Conservation (phyloP, 2,113 vertebrate genomes). For the Alligator mississippiensis region DNA sequence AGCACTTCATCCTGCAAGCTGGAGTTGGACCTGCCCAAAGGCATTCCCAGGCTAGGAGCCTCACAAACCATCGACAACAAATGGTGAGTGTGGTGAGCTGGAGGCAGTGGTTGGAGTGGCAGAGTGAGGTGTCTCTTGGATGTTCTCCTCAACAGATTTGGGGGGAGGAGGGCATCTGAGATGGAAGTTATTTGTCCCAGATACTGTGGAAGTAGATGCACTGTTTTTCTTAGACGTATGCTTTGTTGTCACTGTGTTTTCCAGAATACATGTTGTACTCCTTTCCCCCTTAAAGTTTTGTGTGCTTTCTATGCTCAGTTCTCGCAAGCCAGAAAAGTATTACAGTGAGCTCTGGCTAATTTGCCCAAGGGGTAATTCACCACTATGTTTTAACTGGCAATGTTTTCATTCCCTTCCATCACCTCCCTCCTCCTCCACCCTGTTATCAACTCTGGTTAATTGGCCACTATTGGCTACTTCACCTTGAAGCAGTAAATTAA, state of each 20-base stretch:
- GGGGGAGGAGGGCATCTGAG: background rate
- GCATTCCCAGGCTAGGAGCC: background rate
- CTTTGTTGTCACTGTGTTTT: background rate
- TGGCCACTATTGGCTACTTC: too few species aligned
- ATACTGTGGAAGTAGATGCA: rapidly evolving
- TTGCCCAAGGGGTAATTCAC: too few species aligned
- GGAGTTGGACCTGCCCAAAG: rapidly evolving
- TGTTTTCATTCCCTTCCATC: too few species aligned
- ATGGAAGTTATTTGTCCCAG: too few species aligned
- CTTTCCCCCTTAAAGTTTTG: background rate
- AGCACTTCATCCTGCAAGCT: rapidly evolving
- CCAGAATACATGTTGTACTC: background rate
- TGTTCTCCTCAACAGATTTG: background rate
- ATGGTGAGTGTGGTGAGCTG: rapidly evolving
- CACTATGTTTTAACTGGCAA: too few species aligned
- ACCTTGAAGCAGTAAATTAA: too few species aligned
- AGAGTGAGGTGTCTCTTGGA: background rate
- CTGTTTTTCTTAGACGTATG: background rate
- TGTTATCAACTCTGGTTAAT: too few species aligned
- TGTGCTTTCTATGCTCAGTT: background rate
- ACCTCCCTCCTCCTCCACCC: too few species aligned
- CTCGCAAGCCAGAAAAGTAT: background rate
- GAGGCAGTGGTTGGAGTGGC: background rate
- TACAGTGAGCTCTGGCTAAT: background rate
- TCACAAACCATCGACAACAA: background rate